These are phyloP conservation scores for Temnopleurus reevesii DNA, from an alignment of 53 echinoderm and acorn worm species.

Conservation along the genomic window DNA sequence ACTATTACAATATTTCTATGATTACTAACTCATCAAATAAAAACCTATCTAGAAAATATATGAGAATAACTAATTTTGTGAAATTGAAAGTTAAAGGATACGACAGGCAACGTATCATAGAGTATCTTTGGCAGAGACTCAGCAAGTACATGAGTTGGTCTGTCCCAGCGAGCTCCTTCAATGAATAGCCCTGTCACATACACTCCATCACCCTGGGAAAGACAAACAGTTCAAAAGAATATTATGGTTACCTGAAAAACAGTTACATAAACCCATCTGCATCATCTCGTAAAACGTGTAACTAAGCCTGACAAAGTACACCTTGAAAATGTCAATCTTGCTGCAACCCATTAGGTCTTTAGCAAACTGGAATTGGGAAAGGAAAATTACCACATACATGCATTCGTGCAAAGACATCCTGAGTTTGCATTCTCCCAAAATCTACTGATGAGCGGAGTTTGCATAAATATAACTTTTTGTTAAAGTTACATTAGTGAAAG, in stretches of 20 bases:
- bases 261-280: neutral
- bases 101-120: slow-evolving; percentile 90
- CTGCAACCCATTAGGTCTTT: no score
- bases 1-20: neutral
- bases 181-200: slow-evolving; percentile 92
- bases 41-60: neutral
- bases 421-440: no score
- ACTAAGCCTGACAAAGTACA: no score
- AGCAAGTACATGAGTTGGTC: slow-evolving; percentile 59
- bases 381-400: no score
- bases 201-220: slow-evolving; percentile 81
- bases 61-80: neutral
- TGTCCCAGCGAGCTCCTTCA: slow-evolving; percentile 96
- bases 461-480: no score
- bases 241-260: neutral
- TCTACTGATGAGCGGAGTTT: no score
- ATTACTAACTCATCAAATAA: neutral
- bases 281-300: neutral
- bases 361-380: no score
- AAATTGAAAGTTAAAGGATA: slow-evolving; percentile 66
- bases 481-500: no score
- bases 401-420: no score
- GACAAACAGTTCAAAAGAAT: neutral
- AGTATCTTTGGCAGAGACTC: slow-evolving; percentile 93
- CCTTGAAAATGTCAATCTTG: no score